phyloP scores from a whole-genome alignment of 2,113 vertebrate species.

The Oreochromis aureus region DNA sequence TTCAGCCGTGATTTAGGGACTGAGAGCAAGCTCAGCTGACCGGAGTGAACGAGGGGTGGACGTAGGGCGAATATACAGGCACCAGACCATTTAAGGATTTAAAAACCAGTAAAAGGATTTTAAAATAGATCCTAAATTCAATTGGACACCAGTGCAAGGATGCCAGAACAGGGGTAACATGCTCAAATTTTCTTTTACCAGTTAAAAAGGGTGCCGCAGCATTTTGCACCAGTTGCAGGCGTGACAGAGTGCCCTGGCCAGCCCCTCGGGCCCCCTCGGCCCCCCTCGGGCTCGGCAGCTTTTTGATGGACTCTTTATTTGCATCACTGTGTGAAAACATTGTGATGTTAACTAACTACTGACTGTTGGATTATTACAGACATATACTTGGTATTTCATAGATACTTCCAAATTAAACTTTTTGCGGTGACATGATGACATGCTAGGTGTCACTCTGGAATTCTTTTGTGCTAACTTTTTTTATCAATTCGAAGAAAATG shows the following conservation, averaged over 20 bases:
- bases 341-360: not conserved
- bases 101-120: not conserved
- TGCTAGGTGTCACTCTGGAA: fast-evolving
- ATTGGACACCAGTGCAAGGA: not conserved
- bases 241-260: not conserved
- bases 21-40: not conserved
- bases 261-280: fast-evolving
- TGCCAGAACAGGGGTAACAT: not conserved
- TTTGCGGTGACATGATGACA: not conserved
- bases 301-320: not conserved
- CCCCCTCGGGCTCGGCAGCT: not conserved
- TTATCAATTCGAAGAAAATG: fast-evolving
- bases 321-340: not conserved
- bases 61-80: not conserved
- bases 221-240: not conserved
- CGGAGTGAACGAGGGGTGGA: not conserved
- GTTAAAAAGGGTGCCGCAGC: not conserved
- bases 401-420: fast-evolving
- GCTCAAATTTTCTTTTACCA: not conserved
- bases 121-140: not conserved
- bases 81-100: not conserved
- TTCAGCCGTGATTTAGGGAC: not conserved
- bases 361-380: not conserved
- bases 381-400: not conserved
- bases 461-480: not conserved